phyloP scores from a whole-genome alignment of 1,140 invertebrate species.

The Diploscapter pachys region DNA sequence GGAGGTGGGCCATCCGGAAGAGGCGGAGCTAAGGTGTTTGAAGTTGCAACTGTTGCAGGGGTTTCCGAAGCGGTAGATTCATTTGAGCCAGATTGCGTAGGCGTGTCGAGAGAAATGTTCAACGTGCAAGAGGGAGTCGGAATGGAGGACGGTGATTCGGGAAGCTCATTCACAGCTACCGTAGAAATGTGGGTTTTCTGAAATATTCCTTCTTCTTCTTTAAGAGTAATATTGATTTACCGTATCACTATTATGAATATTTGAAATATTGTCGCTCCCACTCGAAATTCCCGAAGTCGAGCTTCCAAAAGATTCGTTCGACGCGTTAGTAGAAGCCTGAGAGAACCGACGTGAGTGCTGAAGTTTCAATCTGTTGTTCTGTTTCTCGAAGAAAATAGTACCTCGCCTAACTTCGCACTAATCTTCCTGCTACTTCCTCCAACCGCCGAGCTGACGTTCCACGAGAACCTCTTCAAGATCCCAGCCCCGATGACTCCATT shows the following conservation, averaged over 20 bases:
- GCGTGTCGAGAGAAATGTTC: slow-evolving; percentile 11
- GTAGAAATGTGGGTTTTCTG: slow-evolving; percentile 19
- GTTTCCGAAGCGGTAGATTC: not conserved
- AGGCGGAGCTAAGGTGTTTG: slow-evolving; percentile 12
- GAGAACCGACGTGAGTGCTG: slow-evolving; percentile 23
- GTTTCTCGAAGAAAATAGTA: too few species aligned
- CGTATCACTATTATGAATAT: not conserved
- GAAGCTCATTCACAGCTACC: slow-evolving; percentile 20
- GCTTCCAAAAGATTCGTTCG: slow-evolving; percentile 23
- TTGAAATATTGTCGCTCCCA: slow-evolving; percentile 12
- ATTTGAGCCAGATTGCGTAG: not conserved
- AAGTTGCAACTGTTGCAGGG: slow-evolving; percentile 16
- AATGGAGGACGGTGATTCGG: not conserved
- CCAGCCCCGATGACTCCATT: slow-evolving; percentile 12
- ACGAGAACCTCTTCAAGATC: slow-evolving; percentile 56
- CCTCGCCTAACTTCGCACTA: slow-evolving; percentile 10
- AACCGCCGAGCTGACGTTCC: slow-evolving; percentile 25
- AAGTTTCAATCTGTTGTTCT: not conserved
- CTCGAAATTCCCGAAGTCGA: slow-evolving; percentile 24
- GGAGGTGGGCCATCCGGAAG: slow-evolving; percentile 26
- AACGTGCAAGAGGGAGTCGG: not conserved
- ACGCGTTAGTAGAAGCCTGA: slow-evolving; percentile 22
- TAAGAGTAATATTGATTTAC: not conserved
- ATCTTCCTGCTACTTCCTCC: slow-evolving; percentile 30
- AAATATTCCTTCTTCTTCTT: not conserved